phyloP scores from a whole-genome alignment of 2,797 vertebrate species.

The Micrastur ruficollis region DNA sequence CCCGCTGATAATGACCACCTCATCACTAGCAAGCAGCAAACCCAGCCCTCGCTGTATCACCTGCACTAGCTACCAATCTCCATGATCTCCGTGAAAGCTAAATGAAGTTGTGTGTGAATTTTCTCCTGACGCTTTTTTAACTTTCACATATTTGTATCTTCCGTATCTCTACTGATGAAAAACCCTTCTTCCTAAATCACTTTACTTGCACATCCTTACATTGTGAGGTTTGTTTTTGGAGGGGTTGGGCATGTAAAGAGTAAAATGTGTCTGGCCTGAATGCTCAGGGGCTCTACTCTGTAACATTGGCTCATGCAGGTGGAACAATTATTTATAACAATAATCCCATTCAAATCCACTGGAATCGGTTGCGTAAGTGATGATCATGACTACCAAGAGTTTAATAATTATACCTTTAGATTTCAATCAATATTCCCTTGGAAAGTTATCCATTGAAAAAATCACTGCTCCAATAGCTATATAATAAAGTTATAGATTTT shows the following conservation, averaged over 20 bases:
- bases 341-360: neutral
- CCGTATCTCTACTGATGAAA: neutral
- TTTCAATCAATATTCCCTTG: neutral
- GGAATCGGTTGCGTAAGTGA: neutral
- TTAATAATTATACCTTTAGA: neutral
- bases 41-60: neutral
- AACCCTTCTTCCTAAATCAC: neutral
- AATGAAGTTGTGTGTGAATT: neutral
- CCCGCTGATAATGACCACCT: neutral
- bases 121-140: neutral
- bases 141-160: neutral
- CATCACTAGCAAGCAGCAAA: neutral
- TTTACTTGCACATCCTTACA: neutral
- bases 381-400: neutral
- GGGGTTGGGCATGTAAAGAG: neutral
- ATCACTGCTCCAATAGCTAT: neutral
- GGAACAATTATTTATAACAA: neutral
- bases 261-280: neutral
- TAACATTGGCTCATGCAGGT: neutral
- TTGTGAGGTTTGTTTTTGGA: neutral
- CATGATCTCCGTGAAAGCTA: neutral
- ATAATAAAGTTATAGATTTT: neutral
- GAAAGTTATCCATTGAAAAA: neutral
- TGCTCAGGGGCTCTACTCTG: neutral
- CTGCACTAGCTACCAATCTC: neutral